Evolutionary conservation across 37 sponge, comb jelly and placozoan species (phyloP).

Genomic region (Theonella swinhoei): DNA sequence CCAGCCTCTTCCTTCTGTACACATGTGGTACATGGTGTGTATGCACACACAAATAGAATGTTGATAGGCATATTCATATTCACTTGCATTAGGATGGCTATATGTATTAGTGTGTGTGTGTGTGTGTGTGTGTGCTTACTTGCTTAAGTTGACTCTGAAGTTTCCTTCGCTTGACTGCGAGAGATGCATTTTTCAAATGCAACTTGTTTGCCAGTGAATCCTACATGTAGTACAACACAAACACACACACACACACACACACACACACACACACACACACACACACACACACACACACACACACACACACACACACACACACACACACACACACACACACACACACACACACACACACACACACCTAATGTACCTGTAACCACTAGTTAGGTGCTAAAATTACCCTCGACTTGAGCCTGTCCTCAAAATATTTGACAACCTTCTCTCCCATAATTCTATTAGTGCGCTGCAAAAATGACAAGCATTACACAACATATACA

Average conservation of each 20-base stretch:
- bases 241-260: no score
- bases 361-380: no score
- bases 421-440: constrained; percentile 89
- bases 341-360: no score
- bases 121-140: no score
- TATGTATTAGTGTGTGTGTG: background rate
- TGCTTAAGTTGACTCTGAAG: constrained; percentile 85
- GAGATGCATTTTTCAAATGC: constrained; percentile 85
- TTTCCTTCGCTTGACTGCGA: constrained; percentile 78
- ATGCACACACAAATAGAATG: background rate
- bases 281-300: no score
- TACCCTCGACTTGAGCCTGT: constrained; percentile 79
- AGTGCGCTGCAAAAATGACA: constrained; percentile 56
- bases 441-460: constrained; percentile 83
- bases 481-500: background rate
- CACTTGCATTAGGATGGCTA: background rate
- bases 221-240: no score
- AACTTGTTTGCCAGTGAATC: constrained; percentile 89
- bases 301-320: no score
- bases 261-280: no score
- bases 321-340: no score
- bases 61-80: background rate
- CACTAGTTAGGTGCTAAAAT: background rate
- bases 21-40: background rate
- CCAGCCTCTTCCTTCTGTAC: constrained; percentile 89